These are phyloP conservation scores for Sarcophaga subvicina DNA, from an alignment of 2,888 invertebrate genomes.

Conservation along the genomic window DNA sequence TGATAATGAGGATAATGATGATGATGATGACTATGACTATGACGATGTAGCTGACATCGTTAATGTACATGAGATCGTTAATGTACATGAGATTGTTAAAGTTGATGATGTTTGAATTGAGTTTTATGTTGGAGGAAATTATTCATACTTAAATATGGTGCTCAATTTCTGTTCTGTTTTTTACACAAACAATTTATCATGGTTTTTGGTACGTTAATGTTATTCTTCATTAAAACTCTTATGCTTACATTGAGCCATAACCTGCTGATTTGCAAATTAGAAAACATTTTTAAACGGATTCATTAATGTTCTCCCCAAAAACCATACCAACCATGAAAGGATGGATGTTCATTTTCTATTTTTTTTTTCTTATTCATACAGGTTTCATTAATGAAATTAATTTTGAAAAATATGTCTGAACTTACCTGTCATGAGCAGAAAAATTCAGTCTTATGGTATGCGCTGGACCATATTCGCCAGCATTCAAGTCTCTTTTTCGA, in stretches of 20 bases:
- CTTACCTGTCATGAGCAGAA: constrained; percentile 82
- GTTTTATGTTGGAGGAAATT: constrained; percentile 39
- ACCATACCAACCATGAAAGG: no score
- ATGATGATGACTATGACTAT: background rate
- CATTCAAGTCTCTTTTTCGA: constrained; percentile 79
- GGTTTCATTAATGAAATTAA: background rate
- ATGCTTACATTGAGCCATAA: background rate
- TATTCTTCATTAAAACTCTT: constrained; percentile 20
- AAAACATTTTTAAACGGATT: background rate
- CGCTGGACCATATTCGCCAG: constrained; percentile 77
- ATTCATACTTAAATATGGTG: constrained; percentile 16
- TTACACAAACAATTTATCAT: background rate
- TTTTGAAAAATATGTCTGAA: background rate
- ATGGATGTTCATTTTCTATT: background rate
- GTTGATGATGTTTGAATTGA: constrained; percentile 39
- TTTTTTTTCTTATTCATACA: no score
- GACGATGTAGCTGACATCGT: background rate
- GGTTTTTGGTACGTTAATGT: background rate
- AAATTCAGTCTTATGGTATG: constrained; percentile 81
- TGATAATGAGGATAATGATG: background rate
- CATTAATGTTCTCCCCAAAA: background rate
- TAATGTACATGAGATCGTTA: no score
- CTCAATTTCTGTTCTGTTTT: background rate
- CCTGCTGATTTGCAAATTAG: constrained; percentile 32
- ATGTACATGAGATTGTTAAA: no score